Evolutionary conservation across 2,797 vertebrate species (phyloP).

Genomic region (Anguilla marmorata): DNA sequence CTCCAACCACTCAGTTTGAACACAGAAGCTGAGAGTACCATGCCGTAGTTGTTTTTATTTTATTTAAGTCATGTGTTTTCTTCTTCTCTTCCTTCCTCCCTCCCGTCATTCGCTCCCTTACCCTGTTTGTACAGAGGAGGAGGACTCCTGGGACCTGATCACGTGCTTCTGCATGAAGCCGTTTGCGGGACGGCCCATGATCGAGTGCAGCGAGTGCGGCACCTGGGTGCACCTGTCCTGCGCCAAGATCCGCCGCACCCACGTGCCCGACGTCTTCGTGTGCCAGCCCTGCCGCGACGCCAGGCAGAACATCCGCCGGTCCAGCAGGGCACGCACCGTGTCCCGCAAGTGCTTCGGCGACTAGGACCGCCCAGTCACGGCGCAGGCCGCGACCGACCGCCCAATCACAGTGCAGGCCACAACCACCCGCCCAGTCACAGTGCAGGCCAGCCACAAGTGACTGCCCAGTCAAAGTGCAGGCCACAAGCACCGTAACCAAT

Average conservation of each 20-base stretch:
- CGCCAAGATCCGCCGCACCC: conserved; percentile 55
- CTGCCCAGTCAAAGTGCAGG: no score
- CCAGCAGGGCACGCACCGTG: conserved; percentile 41
- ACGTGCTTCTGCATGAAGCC: conserved; percentile 59
- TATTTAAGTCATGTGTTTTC: neutral
- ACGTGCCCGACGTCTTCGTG: conserved; percentile 57
- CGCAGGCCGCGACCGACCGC: no score
- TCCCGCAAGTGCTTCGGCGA: conserved; percentile 48
- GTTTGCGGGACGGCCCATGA: conserved; percentile 60
- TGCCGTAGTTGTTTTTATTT: neutral
- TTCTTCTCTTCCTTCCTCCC: neutral
- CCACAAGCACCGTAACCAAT: neutral
- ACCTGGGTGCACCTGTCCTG: conserved; percentile 60
- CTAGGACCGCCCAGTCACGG: neutral
- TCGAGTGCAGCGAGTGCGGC: conserved; percentile 55
- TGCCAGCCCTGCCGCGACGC: conserved; percentile 55
- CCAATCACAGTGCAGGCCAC: no score
- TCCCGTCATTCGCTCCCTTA: neutral
- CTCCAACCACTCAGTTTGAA: neutral
- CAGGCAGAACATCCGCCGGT: conserved; percentile 47
- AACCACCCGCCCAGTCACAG: no score
- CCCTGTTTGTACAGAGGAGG: conserved; percentile 45
- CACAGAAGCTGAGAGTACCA: no score
- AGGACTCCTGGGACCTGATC: conserved; percentile 61
- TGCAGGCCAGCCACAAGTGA: neutral